Percentiles rank a stretch among this genome's conserved stretches.
Conservation (phyloP, 2,888 invertebrate genomes). For the Callinectes sapidus region DNA sequence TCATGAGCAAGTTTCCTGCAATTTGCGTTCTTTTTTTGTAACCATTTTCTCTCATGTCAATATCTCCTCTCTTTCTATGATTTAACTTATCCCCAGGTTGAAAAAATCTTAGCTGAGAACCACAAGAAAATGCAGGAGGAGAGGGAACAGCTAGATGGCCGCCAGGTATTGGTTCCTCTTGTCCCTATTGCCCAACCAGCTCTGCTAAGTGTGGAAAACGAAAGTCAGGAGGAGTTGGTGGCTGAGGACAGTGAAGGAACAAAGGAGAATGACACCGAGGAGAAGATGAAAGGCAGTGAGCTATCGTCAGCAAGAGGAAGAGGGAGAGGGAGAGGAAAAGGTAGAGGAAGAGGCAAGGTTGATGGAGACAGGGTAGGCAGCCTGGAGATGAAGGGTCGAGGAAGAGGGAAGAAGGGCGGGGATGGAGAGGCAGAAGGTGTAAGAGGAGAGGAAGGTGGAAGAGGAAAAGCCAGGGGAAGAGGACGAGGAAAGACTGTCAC, state of each 20-base stretch:
- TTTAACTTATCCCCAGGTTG: constrained; percentile 73
- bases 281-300: constrained; percentile 3
- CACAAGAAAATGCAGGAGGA: constrained; percentile 75
- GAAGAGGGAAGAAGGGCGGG: not conserved
- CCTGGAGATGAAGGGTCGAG: not conserved
- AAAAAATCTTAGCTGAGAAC: constrained; percentile 75
- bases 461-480: constrained; percentile 40
- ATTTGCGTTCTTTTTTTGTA: too few species aligned
- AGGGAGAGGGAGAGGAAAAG: constrained; percentile 32
- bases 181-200: not conserved
- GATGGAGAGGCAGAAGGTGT: not conserved
- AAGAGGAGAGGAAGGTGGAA: constrained; percentile 29
- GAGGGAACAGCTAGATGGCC: constrained; percentile 74
- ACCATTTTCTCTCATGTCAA: not conserved
- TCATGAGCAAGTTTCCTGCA: too few species aligned
- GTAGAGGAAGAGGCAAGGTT: constrained; percentile 41
- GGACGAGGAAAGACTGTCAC: constrained; percentile 2
- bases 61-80: not conserved
- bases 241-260: constrained; percentile 26
- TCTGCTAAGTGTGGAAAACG: not conserved
- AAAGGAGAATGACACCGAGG: constrained; percentile 36
- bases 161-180: constrained; percentile 43
- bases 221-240: constrained; percentile 17
- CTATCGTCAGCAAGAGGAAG: constrained; percentile 24
- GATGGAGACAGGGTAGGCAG: not conserved